Evolutionary conservation across 2,797 vertebrate species (phyloP).

Genomic region (Gymnothorax reevesii): DNA sequence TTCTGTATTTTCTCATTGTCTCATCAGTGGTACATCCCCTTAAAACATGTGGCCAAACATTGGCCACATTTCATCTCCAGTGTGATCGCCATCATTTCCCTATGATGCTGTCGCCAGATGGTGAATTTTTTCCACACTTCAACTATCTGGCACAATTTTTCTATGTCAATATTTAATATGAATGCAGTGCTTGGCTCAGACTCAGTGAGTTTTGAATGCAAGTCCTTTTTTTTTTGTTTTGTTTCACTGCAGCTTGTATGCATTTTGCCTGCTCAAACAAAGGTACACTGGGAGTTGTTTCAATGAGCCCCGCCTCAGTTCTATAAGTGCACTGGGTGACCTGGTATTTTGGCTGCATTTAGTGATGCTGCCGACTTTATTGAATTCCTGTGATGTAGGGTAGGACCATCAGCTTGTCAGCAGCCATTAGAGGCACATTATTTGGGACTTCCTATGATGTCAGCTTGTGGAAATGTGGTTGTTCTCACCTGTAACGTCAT

Average conservation of each 20-base stretch:
- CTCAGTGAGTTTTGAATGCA: background rate
- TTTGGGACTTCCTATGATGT: background rate
- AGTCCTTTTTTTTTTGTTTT: background rate
- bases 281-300: background rate
- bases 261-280: background rate
- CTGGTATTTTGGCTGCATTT: background rate
- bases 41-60: background rate
- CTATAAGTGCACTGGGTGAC: background rate
- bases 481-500: background rate
- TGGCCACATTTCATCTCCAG: too few species aligned
- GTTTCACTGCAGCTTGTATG: background rate
- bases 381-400: background rate
- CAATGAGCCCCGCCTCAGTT: background rate
- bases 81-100: too few species aligned
- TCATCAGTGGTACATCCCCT: background rate
- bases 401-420: background rate
- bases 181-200: background rate
- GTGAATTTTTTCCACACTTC: background rate
- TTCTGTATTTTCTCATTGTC: too few species aligned
- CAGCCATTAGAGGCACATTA: constrained; percentile 9
- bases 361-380: background rate
- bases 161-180: background rate
- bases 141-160: background rate
- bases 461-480: background rate
- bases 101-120: too few species aligned